A percentile compares a stretch with the other conserved stretches of the same genome.
phyloP scores from a whole-genome alignment of 2,113 vertebrate genomes.

The Fregata magnificens region DNA sequence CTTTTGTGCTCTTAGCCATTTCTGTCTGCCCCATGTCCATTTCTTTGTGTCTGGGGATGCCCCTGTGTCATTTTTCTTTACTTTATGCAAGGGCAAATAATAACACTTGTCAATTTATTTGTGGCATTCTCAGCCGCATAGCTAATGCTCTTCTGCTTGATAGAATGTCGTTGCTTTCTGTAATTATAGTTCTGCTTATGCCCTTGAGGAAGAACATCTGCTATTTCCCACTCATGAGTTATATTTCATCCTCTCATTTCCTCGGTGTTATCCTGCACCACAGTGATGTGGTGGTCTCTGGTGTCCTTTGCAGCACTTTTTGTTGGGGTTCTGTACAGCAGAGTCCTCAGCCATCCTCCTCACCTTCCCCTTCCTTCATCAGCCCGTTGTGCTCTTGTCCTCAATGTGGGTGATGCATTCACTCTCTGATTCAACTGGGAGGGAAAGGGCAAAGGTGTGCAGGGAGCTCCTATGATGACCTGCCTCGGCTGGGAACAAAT shows the following conservation, averaged over 20 bases:
- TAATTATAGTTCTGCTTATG: constrained; percentile 39
- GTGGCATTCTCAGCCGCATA: constrained; percentile 3
- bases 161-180: constrained; percentile 16
- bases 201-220: constrained; percentile 68
- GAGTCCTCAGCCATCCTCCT: background rate
- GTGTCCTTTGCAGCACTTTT: background rate
- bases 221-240: constrained; percentile 43
- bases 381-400: background rate
- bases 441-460: background rate
- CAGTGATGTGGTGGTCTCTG: background rate
- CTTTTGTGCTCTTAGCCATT: background rate
- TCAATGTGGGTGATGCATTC: background rate
- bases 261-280: background rate
- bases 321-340: background rate
- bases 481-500: background rate
- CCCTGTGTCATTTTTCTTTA: background rate
- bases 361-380: background rate
- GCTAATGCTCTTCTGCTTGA: constrained; percentile 50
- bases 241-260: background rate
- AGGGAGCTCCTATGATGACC: background rate
- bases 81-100: constrained; percentile 17
- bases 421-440: background rate
- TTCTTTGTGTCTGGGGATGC: background rate
- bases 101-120: constrained; percentile 46
- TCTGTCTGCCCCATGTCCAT: background rate